Evolutionary conservation across 2,888 invertebrate species (phyloP).

Genomic region (Piscicola geometra): DNA sequence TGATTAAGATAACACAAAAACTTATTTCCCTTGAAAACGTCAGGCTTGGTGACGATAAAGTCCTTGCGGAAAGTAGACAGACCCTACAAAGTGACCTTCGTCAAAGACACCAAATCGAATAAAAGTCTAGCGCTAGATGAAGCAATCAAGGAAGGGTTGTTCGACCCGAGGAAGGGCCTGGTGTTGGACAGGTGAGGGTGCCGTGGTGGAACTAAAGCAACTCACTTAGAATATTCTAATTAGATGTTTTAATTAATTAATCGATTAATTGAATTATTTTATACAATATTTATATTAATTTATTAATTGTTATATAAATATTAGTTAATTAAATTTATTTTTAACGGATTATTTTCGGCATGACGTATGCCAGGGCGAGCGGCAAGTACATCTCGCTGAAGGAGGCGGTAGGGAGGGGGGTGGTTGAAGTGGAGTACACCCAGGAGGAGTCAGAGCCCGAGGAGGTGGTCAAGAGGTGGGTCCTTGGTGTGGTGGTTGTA

Average conservation of each 20-base stretch:
- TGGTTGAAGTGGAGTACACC: constrained; percentile 59
- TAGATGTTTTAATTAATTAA: too few species aligned
- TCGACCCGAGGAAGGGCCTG: constrained; percentile 66
- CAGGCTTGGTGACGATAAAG: constrained; percentile 53
- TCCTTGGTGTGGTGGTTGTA: too few species aligned
- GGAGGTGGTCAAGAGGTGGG: constrained; percentile 33
- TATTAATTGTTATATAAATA: too few species aligned
- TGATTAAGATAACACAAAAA: constrained; percentile 14
- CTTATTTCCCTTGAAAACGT: not conserved
- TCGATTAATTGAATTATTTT: too few species aligned
- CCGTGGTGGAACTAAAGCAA: too few species aligned
- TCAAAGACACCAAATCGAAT: constrained; percentile 33
- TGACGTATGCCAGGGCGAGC: constrained; percentile 68
- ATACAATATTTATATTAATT: too few species aligned
- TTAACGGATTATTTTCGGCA: too few species aligned
- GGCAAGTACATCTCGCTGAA: constrained; percentile 74
- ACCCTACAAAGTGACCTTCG: constrained; percentile 33
- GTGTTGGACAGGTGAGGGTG: constrained; percentile 58
- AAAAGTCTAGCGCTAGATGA: constrained; percentile 57
- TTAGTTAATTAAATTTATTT: too few species aligned
- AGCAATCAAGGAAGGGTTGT: constrained; percentile 82
- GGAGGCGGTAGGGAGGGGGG: constrained; percentile 73
- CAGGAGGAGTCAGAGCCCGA: constrained; percentile 29
- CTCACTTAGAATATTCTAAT: too few species aligned
- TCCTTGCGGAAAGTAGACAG: constrained; percentile 45